Evolutionary conservation across 2,797 vertebrate species (phyloP), one percentile per base, ranked within the genome.

Genomic region (Simalia tracyae): DNA sequence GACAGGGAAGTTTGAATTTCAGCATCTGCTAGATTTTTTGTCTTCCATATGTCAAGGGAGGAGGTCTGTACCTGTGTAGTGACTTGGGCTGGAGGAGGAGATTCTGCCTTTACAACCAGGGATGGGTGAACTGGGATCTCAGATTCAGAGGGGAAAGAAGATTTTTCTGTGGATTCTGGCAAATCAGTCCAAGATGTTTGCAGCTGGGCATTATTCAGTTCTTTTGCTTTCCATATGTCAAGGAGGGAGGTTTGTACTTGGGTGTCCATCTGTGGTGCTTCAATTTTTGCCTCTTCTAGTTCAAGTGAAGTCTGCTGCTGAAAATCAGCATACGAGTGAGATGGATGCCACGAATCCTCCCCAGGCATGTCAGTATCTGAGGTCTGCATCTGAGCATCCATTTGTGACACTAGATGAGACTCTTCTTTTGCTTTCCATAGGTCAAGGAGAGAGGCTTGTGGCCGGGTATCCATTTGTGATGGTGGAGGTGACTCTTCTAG

Each of bases 211-310:
- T 50, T n/a, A 84, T 5, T 64, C 36, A 91, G 17, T 14, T 60
- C 91, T 89, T 90, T 91, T 72, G 87, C 42, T 64, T 89, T 89
- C 86, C 86, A 72, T 22, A 89, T 68, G 4, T 93, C 92, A 14
- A 90, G 61, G 14, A 91, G 86, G 3, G 90, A 93, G 10, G 76
- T 91, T 91, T 87, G 72, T n/a, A 59, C 15, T 57, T 89, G 54
- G 11, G 3, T 61, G 9, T 91, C 61, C 61, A 28, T 22, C 50
- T 54, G 86, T 15, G 91, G 17, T 7, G 11, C 84, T 46, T 22
- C 0, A 64, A n/a, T 12, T 88, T 28, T 14, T 8, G n/a, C 17
- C 5, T 57, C 26, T 57, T 59, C 10, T 42, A 17, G 19, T n/a
- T 88, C 86, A 42, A 36, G 31, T 0, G 0, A 84, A 2, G 59